These are phyloP conservation scores for Cosmia trapezina DNA, from an alignment of 2,888 invertebrate species.

Conservation along the genomic window DNA sequence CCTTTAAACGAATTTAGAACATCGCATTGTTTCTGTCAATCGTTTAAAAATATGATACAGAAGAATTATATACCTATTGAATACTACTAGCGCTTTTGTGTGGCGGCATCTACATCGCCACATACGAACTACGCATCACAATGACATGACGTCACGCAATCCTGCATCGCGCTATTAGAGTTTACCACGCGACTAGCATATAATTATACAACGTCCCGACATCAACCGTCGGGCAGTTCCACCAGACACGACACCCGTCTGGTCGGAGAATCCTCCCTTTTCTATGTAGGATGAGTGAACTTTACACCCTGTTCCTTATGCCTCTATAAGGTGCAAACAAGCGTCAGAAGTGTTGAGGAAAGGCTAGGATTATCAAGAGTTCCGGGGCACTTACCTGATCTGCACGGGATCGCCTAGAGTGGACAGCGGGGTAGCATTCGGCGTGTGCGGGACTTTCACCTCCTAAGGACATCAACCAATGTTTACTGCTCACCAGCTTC, in stretches of 20 bases:
- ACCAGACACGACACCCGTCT: too few relatives aligned
- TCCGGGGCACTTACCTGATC: slow-evolving; percentile 89
- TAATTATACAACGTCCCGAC: too few relatives aligned
- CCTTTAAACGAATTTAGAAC: neutral
- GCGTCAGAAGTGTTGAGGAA: neutral
- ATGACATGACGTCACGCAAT: too few relatives aligned
- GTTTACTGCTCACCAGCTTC: neutral
- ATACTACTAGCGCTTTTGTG: neutral
- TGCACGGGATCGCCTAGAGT: slow-evolving; percentile 94
- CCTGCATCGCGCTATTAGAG: too few relatives aligned
- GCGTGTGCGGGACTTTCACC: slow-evolving; percentile 92
- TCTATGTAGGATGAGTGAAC: too few relatives aligned
- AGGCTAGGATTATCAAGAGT: neutral
- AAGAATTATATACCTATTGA: neutral
- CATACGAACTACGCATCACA: too few relatives aligned
- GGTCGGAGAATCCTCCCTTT: too few relatives aligned
- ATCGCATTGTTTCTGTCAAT: neutral
- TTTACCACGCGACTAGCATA: too few relatives aligned
- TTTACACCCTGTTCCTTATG: too few relatives aligned
- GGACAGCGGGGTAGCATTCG: slow-evolving; percentile 92
- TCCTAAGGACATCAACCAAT: slow-evolving; percentile 71
- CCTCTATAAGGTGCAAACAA: too few relatives aligned
- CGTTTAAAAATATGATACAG: neutral
- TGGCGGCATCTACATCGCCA: too few relatives aligned
- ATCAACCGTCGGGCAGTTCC: too few relatives aligned